Base-by-base conservation (phyloP, 1,140 invertebrate species). In the Apis laboriosa region DNA sequence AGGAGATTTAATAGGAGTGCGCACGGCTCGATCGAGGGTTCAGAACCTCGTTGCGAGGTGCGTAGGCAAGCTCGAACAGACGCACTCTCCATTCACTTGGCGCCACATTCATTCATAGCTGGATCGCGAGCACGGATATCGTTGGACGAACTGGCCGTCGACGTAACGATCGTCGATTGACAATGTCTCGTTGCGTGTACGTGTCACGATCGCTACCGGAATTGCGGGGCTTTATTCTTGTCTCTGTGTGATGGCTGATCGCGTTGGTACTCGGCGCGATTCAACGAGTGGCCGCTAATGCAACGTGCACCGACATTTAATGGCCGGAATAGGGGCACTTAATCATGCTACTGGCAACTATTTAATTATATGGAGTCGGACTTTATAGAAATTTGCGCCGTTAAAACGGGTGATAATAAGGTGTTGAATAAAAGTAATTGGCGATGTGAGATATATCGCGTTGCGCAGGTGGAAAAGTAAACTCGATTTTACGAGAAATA, bases 11-110 rank as follows among this genome's bases (percentile, higher is more conserved):
- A 53, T 70, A 64, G 67, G 60, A 70, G 43, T 84, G 74, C 73
- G 76, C 74, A 49, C 58, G 77, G 77, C 43, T 43, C 21, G 70
- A 21, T 34, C 56, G 49, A 56, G 15, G 15, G 64, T 58, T 79
- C 83, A 63, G 81, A 76, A 84, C 76, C 73, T 78, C 66, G 71
- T 80, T 55, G 83, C 83, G 78, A 85, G 63, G 86, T 89, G 91
- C 89, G 92, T 92, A 90, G 90, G 91, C 91, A 88, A 68, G 86
- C 78, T 86, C 87, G 88, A 92, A 92, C 91, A 93, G 92, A 93
- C 93, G 91, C 86, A 92, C 92, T 93, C 92, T 93, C 93, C 93
- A 93, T 93, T 94, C 93, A 93, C 92, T 92, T 93, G 93, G 93
- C 93, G 93, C 93, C 93, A 93, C 92, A 93, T 92, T 94, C 93